A percentile compares a stretch with the other conserved stretches of the same genome.
Conservation (phyloP, 1,140 invertebrate species). For the Ceratina australensis region DNA sequence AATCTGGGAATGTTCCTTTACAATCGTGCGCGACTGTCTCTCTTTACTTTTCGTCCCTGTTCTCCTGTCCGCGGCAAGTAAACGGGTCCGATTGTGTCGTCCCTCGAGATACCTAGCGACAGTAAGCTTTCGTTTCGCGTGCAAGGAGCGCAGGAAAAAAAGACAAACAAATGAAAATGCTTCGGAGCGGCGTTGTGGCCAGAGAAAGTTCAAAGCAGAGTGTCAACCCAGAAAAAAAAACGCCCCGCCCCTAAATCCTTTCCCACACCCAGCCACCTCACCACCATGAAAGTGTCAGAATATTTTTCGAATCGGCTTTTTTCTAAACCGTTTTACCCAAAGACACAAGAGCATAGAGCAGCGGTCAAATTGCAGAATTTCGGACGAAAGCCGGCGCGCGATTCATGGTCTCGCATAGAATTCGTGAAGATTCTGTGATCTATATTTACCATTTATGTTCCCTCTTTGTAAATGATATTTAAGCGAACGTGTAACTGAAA, state of each 20-base stretch:
- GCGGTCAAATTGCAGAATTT: constrained; percentile 18
- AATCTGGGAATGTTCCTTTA: constrained; percentile 50
- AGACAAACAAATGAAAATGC: not conserved
- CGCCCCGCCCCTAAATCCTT: not conserved
- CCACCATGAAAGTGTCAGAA: constrained; percentile 22
- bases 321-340: constrained; percentile 39
- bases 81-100: constrained; percentile 26
- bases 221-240: constrained; percentile 3
- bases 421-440: constrained; percentile 63
- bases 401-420: constrained; percentile 45
- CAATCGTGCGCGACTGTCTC: constrained; percentile 28
- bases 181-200: not conserved
- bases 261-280: not conserved
- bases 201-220: constrained; percentile 8
- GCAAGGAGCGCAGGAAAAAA: not conserved
- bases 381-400: constrained; percentile 17
- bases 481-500: constrained; percentile 22
- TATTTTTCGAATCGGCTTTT: constrained; percentile 49
- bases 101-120: constrained; percentile 53
- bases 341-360: not conserved
- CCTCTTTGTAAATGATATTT: constrained; percentile 54
- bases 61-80: not conserved
- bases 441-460: constrained; percentile 56
- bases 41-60: constrained; percentile 20
- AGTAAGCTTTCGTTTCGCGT: constrained; percentile 46